These are phyloP conservation scores for Bovichtus diacanthus DNA, from an alignment of 2,797 vertebrate genomes.

Conservation along the genomic window DNA sequence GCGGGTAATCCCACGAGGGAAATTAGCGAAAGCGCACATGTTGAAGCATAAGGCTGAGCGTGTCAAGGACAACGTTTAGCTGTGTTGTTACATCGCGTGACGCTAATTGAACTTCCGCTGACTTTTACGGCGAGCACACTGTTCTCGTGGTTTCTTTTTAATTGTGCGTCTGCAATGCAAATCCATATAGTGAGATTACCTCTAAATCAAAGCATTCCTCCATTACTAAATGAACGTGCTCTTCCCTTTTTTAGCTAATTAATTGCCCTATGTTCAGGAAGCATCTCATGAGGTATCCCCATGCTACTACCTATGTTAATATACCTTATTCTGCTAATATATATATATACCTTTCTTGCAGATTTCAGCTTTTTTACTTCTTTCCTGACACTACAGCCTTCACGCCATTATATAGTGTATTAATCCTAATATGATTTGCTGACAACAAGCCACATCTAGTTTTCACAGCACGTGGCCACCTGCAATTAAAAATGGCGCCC, in stretches of 20 bases:
- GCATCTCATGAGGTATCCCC: too few relatives aligned
- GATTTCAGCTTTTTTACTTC: neutral
- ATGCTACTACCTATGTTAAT: too few relatives aligned
- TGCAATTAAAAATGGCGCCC: conserved; percentile 50
- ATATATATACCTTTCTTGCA: neutral
- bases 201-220: conserved; percentile 14
- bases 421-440: conserved; percentile 48
- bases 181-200: conserved; percentile 8
- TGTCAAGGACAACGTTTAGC: conserved; percentile 56
- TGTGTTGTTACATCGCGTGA: neutral
- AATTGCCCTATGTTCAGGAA: neutral
- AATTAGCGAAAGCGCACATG: conserved; percentile 46
- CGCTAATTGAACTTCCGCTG: conserved; percentile 27
- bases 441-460: conserved; percentile 43
- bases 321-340: too few relatives aligned
- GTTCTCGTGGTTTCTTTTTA: conserved; percentile 7
- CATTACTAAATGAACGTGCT: conserved; percentile 6
- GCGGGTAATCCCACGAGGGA: conserved; percentile 36
- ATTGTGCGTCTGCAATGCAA: conserved; percentile 56
- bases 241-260: neutral
- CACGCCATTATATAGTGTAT: conserved; percentile 48
- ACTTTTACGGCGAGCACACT: neutral
- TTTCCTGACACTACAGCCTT: neutral
- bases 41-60: conserved; percentile 15
- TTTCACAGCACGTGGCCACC: conserved; percentile 44